Conservation (phyloP, 2,888 invertebrate species). For the Hanleya hanleyi region DNA sequence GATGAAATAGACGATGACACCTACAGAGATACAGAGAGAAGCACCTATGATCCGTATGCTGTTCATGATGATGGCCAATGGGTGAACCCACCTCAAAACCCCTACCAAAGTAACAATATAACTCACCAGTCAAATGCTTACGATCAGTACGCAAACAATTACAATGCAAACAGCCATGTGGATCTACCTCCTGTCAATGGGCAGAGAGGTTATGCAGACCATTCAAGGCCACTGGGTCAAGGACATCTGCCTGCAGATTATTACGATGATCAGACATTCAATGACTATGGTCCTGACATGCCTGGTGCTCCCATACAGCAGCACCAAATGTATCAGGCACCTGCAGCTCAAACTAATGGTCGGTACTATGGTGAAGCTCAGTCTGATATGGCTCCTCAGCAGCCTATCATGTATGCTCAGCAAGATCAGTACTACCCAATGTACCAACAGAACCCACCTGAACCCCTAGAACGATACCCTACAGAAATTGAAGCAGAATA, state of each 20-base stretch:
- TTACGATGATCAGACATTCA: too few species aligned
- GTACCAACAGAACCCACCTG: background rate
- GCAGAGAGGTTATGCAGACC: too few species aligned
- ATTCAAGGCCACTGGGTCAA: background rate
- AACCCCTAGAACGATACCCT: background rate
- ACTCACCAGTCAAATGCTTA: background rate
- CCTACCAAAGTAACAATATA: background rate
- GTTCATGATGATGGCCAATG: background rate
- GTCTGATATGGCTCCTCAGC: background rate
- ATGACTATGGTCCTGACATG: too few species aligned
- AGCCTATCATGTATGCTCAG: background rate
- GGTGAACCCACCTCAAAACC: background rate
- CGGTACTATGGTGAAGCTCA: background rate
- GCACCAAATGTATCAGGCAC: background rate
- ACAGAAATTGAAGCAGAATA: background rate
- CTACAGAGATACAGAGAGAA: background rate
- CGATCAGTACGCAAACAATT: too few species aligned
- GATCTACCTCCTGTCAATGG: too few species aligned
- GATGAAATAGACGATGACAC: constrained; percentile 37
- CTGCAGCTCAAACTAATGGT: background rate
- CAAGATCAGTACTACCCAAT: background rate
- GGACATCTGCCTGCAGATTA: background rate
- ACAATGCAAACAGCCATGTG: too few species aligned
- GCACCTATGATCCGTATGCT: background rate
- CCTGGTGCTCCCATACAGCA: background rate